Evolutionary conservation across 2,113 vertebrate genomes (phyloP), one percentile per base, ranked within the genome.

Genomic region (Chauna torquata): DNA sequence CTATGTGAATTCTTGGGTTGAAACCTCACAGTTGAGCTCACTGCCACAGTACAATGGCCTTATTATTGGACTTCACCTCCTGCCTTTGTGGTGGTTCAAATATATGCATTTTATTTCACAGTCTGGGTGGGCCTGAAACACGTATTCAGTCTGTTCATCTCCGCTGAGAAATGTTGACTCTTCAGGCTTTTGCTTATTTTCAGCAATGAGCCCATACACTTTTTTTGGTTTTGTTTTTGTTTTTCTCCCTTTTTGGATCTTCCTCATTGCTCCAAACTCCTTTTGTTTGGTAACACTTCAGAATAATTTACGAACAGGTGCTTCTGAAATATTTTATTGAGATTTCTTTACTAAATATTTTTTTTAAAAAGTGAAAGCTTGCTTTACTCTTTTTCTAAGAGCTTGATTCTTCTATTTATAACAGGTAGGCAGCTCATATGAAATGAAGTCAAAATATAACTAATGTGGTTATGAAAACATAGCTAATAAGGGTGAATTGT

Each of bases 381-480:
- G 7, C 74, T 80, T 85, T 79, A 30, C 47, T 69, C 30, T 72
- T 30, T 90, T 47, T 70, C 55, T 71, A 64, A 86, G 49, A 69
- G 44, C 25, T 89, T 85, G 61, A 76, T 87, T 85, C 74, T 85
- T 87, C 69, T 89, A 15, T 76, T 87, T 92, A 55, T 87, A 91
- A 61, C 16, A 8, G 70, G 57, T 79, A 76, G 83, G 62, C 91
- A 85, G 57, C 49, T 83, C 59, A 62, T 58, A 62, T 38, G 58
- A 32, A 84, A 16, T 88, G 9, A 92, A 85, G 49, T 92, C 38
- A 92, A 95, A 95, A 85, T 93, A 85, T n/a, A 65, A 45, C 89
- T 57, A 76, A 81, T 49, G 82, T 93, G 82, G 62, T 83, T 95
- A 82, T 96, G 90, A 94, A 94, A 94, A 93, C 92, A 93, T 30